Evolutionary conservation across 2,797 vertebrate genomes (phyloP).

Genomic region (Zonotrichia albicollis): DNA sequence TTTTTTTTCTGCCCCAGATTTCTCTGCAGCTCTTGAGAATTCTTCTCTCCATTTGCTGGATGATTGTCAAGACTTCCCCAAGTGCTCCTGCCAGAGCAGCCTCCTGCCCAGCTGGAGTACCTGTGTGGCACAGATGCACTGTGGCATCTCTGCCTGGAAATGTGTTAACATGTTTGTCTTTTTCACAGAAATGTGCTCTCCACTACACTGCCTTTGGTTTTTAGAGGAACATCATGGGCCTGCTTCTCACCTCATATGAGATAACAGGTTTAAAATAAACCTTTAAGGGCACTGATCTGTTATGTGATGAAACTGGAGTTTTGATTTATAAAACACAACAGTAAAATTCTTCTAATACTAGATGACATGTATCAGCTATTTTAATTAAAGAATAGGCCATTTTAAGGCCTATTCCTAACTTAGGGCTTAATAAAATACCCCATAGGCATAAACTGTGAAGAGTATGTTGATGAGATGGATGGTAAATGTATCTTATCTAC

Average conservation of each 20-base stretch:
- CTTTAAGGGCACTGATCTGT: not conserved
- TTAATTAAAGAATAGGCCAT: not conserved
- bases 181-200: not conserved
- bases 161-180: accelerated
- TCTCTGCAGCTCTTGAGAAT: not conserved
- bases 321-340: not conserved
- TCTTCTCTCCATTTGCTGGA: not conserved
- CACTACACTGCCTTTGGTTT: not conserved
- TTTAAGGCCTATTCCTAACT: not conserved
- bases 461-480: not conserved
- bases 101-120: not conserved
- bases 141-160: not conserved
- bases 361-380: not conserved
- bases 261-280: not conserved
- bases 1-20: not conserved
- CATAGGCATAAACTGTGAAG: not conserved
- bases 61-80: not conserved
- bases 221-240: not conserved
- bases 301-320: not conserved
- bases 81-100: not conserved
- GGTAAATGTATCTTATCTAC: not conserved
- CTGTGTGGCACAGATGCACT: not conserved
- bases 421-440: not conserved
- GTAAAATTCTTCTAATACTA: not conserved
- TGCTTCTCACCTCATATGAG: not conserved